Evolutionary conservation across 2,888 invertebrate species (phyloP), one percentile per base, ranked within the genome.

Genomic region (Lepidochrysops patricia): DNA sequence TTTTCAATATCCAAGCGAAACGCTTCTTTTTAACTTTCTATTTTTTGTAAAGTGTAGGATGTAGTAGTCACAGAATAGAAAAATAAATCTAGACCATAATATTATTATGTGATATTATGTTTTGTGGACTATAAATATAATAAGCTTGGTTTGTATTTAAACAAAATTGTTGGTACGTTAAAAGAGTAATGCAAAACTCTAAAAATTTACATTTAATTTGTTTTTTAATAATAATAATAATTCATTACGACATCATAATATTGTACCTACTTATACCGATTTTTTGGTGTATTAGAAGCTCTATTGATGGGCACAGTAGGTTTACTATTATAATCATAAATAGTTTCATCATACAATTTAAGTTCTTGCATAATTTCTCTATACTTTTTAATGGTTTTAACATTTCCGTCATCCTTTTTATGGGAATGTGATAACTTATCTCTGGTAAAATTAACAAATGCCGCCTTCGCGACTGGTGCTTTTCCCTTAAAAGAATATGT

Each of bases 311-410:
- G 85, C 1, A 65, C 62, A 2, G 77, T 75, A 3, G 73, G 71
- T 57, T 76, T 75, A 19, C 13, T 43, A 43, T 23, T 43, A 4
- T 77, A 15, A 26, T 79, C 77, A 9, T 71, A 71, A 27, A 82
- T 67, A 9, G 43, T 43, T 64, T 82, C 80, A 0, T 82, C 80
- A 60, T 77, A 82, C 66, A 76, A 75, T 65, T 76, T 68, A 9
- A 83, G 67, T 26, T 73, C 76, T 35, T 76, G 70, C 76, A 88
- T 83, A 48, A 88, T 84, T 69, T 87, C 84, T 23, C 71, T 74
- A 65, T 86, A 87, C 60, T 77, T 80, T 0, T 73, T 75, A 13
- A 80, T 19, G 63, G 75, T 82, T 57, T 68, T 79, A 0, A 68
- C 60, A 57, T 85, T 57, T 32, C 61, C 61, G 58, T 58, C 58